Evolutionary conservation across 1,140 invertebrate species (phyloP).

Genomic region (Chionoecetes opilio): DNA sequence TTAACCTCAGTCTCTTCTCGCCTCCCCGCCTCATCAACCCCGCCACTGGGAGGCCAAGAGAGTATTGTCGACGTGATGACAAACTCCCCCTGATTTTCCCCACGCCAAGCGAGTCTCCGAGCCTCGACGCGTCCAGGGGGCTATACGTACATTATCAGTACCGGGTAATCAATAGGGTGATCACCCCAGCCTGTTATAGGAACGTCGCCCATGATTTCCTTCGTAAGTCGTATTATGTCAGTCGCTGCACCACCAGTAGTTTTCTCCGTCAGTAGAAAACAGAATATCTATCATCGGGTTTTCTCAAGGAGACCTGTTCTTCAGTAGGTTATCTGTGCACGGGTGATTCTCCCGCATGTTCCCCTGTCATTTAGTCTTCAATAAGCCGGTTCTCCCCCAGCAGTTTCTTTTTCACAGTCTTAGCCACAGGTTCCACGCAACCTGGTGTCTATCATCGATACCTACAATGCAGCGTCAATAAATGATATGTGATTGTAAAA

Average conservation of each 20-base stretch:
- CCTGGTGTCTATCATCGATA: not conserved
- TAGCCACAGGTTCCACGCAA: not conserved
- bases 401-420: not conserved
- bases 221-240: slow-evolving; percentile 5
- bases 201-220: not conserved
- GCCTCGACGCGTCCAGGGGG: not conserved
- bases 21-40: not conserved
- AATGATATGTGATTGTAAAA: not conserved
- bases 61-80: not conserved
- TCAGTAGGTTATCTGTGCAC: not conserved
- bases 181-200: not conserved
- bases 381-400: not conserved
- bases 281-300: not conserved
- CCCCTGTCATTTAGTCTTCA: not conserved
- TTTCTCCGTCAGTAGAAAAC: not conserved
- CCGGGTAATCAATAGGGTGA: not conserved
- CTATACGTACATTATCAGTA: no score
- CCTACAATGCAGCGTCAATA: not conserved
- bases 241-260: not conserved
- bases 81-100: not conserved
- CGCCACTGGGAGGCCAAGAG: not conserved
- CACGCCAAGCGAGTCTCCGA: not conserved
- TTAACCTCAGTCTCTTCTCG: no score
- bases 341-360: not conserved
- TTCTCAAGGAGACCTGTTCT: not conserved